Percentiles rank a stretch among this genome's conserved stretches.
Conservation (phyloP, 2,113 vertebrate species). For the crab-eating macaque (Macaca fascicularis) region T2T-MFA8v1.1 NC_088376.1:114474501-114475000, state of each 20-base stretch:
- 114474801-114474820: not conserved
- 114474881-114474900: not conserved
- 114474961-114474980: not conserved
- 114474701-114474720: not conserved
- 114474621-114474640: no score
- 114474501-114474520: no score
- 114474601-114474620: no score
- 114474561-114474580: no score
- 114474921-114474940: not conserved
- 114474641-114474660: no score
- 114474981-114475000: not conserved
- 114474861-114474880: not conserved
- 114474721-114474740: not conserved
- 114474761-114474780: not conserved
- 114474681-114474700: no score
- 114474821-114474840: not conserved
- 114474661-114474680: no score
- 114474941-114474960: not conserved
- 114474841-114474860: not conserved
- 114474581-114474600: no score
- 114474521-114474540: no score
- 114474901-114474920: conserved; percentile 1
- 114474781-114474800: conserved; percentile 13
- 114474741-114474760: not conserved
- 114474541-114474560: no score